Percentiles rank a stretch among this genome's conserved stretches.
Evolutionary conservation across 2,888 invertebrate genomes (phyloP).

Genomic region (Perithous albicinctus): DNA sequence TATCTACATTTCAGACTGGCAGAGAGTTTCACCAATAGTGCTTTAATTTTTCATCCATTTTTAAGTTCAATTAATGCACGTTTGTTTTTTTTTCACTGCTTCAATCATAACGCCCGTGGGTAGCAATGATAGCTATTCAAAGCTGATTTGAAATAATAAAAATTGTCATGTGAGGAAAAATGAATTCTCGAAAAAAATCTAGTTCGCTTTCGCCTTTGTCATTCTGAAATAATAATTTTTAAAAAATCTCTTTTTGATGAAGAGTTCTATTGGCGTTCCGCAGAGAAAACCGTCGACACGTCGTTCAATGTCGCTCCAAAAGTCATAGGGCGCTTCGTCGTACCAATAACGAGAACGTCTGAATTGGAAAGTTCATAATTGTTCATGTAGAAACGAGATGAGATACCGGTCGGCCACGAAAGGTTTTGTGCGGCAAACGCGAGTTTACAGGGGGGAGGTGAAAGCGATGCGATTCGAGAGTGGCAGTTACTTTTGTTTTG

Average conservation of each 20-base stretch:
- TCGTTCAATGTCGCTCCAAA: conserved; percentile 49
- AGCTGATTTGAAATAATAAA: neutral
- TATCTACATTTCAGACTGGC: too few species aligned
- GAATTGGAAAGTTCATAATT: conserved; percentile 53
- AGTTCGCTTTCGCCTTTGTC: neutral
- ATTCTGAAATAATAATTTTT: neutral
- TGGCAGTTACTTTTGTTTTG: conserved; percentile 63
- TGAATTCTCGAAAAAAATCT: neutral
- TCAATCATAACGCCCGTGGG: conserved; percentile 27
- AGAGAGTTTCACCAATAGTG: neutral
- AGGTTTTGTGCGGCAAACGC: conserved; percentile 26
- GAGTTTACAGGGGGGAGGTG: neutral
- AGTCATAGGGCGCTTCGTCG: conserved; percentile 40
- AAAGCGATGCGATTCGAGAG: conserved; percentile 43
- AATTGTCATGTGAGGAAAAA: neutral
- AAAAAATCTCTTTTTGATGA: neutral
- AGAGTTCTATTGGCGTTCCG: neutral
- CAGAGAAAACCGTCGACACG: neutral
- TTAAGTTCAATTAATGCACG: neutral
- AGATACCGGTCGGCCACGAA: conserved; percentile 50
- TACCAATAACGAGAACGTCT: conserved; percentile 45
- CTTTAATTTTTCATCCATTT: conserved; percentile 8
- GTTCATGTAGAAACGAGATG: conserved; percentile 49
- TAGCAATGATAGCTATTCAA: conserved; percentile 4
- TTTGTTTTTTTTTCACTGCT: neutral